Base-by-base conservation (phyloP, 2,888 invertebrate species). In the Nebria salina region DNA sequence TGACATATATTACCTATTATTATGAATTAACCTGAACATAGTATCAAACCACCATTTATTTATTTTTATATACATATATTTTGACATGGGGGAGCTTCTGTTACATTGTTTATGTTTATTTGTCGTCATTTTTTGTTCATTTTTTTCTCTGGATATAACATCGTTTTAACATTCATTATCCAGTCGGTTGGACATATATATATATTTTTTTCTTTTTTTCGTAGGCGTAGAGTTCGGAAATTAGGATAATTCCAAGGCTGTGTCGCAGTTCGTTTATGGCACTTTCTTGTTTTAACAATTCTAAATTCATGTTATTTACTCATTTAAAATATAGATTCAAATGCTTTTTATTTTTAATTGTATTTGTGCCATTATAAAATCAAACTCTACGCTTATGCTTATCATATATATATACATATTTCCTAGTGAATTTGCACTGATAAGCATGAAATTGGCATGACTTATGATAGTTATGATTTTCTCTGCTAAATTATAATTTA, bases 1-100 rank as follows among this genome's bases (percentile, higher is more conserved):
- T 77, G 72, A 43, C 72, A 77, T 42, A 54, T 54, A 54, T 54
- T 54, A 54, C 54, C 54, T 54, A 54, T 54, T 54, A 68, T 68
- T 68, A 68, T 77, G 64, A 72, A 43, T 76, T 76, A 78, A 78
- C 78, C 66, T 78, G 73, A 74, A 78, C 26, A 68, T 54, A 54
- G 54, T 54, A 54, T 54, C 54, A 54, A 54, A 54, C 54, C 54
- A 54, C 54, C 54, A 54, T 54, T 54, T 11, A 11, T 54, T 54
- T 54, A 54, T 54, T 54, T 54, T 54, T 54, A 20, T 54, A 54
- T 54, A 54, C 0, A 54, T 54, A 54, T 54, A 2, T 41, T 26
- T 73, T 41, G 15, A 34, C 34, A 15, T 26, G 68, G 78, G 78
- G 78, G 74, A 73, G 74, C 74, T 78, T 66, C 34, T 15, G 34